Evolutionary conservation across 2,888 invertebrate species (phyloP).

Genomic region (Ornithoptera priamus): DNA sequence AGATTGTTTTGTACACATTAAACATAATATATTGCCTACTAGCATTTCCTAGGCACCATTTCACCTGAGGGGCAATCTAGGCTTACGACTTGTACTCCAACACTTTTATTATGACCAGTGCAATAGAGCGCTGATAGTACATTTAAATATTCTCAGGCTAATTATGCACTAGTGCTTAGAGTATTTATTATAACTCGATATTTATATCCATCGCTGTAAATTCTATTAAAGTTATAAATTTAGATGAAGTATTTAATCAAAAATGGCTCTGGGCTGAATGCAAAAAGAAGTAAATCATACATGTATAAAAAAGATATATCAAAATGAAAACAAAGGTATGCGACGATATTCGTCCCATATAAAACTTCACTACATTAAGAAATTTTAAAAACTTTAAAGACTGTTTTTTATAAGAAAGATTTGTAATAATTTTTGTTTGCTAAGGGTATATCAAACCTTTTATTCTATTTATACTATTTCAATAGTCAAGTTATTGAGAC

Average conservation of each 20-base stretch:
- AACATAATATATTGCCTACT: conserved; percentile 23
- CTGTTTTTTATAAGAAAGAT: too few relatives aligned
- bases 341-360: too few relatives aligned
- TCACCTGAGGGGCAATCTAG: conserved; percentile 25
- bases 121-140: conserved; percentile 14
- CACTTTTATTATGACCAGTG: conserved; percentile 25
- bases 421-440: too few relatives aligned
- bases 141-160: conserved; percentile 25
- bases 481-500: too few relatives aligned
- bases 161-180: conserved; percentile 17
- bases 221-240: conserved; percentile 7
- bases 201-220: conserved; percentile 16
- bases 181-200: conserved; percentile 15
- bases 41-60: conserved; percentile 26
- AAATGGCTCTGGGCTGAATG: neutral
- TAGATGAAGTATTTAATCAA: conserved; percentile 3
- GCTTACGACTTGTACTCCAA: conserved; percentile 24
- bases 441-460: too few relatives aligned
- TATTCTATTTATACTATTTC: too few relatives aligned
- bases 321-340: too few relatives aligned
- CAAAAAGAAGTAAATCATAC: too few relatives aligned
- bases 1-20: conserved; percentile 19
- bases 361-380: too few relatives aligned
- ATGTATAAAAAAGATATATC: too few relatives aligned
- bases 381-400: too few relatives aligned